phyloP scores from a whole-genome alignment of 2,888 invertebrate genomes.

The Pachycephus smyrnensis region DNA sequence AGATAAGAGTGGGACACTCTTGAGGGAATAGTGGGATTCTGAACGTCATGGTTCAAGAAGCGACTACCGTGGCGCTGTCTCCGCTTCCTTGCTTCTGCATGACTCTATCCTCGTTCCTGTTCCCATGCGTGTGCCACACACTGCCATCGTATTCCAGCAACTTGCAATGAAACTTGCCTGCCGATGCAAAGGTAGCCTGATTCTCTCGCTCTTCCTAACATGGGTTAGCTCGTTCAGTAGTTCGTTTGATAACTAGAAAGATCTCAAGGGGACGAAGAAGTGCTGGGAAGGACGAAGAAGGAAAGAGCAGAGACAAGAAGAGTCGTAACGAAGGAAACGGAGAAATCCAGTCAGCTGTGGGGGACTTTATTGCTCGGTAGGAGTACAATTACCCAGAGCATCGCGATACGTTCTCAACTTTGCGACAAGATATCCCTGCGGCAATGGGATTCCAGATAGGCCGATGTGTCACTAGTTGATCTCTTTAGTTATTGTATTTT shows the following conservation, averaged over 20 bases:
- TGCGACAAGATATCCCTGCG: too few relatives aligned
- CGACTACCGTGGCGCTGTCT: conserved; percentile 42
- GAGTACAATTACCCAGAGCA: conserved; percentile 21
- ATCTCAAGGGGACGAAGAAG: too few relatives aligned
- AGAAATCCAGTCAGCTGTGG: conserved; percentile 23
- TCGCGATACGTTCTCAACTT: background rate
- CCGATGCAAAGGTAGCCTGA: too few relatives aligned
- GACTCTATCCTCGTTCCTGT: conserved; percentile 5
- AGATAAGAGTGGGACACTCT: conserved; percentile 25
- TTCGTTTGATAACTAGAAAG: too few relatives aligned
- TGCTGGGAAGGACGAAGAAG: background rate
- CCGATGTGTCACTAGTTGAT: too few relatives aligned
- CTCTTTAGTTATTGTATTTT: too few relatives aligned
- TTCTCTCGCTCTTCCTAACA: too few relatives aligned
- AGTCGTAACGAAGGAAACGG: conserved; percentile 24
- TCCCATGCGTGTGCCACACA: too few relatives aligned
- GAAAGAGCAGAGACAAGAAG: conserved; percentile 6
- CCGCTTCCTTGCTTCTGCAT: conserved; percentile 44
- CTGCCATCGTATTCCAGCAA: too few relatives aligned
- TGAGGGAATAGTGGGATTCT: conserved; percentile 40
- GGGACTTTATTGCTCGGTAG: conserved; percentile 22
- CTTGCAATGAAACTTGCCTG: too few relatives aligned
- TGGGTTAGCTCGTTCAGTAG: too few relatives aligned
- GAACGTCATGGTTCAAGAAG: conserved; percentile 49
- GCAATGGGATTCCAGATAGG: too few relatives aligned